Evolutionary conservation across 1,140 invertebrate species (phyloP).

Genomic region (Melipona quadrifasciata): DNA sequence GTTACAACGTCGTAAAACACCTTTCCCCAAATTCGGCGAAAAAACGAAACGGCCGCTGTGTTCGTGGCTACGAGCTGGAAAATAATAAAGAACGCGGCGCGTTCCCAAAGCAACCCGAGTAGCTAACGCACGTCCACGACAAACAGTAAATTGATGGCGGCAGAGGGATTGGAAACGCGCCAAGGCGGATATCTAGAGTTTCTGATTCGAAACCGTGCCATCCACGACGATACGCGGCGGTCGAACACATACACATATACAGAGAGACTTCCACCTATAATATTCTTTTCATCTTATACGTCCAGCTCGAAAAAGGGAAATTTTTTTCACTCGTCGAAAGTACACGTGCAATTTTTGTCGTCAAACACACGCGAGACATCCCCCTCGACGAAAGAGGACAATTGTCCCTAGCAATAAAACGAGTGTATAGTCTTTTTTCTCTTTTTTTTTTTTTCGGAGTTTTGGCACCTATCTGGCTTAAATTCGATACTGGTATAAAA

Average conservation of each 20-base stretch:
- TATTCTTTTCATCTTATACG: not conserved
- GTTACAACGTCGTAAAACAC: not conserved
- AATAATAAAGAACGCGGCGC: conserved; percentile 51
- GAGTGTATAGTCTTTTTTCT: too few relatives aligned
- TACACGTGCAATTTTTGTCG: not conserved
- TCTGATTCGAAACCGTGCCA: conserved; percentile 53
- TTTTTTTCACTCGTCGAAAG: too few relatives aligned
- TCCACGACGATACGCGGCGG: conserved; percentile 37
- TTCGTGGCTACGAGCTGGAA: not conserved
- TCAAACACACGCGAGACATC: not conserved
- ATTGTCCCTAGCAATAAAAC: not conserved
- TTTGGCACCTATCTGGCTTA: not conserved
- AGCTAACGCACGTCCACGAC: conserved; percentile 46
- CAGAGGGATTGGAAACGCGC: conserved; percentile 53
- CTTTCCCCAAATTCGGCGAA: not conserved
- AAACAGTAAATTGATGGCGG: conserved; percentile 60
- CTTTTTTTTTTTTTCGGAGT: too few relatives aligned
- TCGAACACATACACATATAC: not conserved
- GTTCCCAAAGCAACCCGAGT: conserved; percentile 37
- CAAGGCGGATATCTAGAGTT: conserved; percentile 62
- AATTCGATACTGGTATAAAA: not conserved
- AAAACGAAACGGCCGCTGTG: not conserved
- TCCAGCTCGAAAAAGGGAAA: too few relatives aligned
- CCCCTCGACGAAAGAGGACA: too few relatives aligned
- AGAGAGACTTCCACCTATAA: not conserved